Conservation (phyloP, 2,888 invertebrate genomes). For the Conistra vaccinii region DNA sequence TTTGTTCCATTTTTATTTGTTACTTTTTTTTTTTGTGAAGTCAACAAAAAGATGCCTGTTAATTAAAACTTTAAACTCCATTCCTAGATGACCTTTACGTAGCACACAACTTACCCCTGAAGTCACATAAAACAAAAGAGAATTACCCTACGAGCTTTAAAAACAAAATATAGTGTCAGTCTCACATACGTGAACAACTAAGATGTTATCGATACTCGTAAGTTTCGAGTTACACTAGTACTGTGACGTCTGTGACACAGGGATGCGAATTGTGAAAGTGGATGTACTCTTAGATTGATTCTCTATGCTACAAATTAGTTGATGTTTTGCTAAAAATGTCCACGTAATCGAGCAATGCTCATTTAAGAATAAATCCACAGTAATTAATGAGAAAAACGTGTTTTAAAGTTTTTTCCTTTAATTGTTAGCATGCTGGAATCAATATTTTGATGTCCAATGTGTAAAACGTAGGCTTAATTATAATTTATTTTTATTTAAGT, state of each 20-base stretch:
- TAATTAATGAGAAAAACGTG: conserved; percentile 8
- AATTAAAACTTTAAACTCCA: conserved; percentile 5
- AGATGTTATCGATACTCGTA: conserved; percentile 45
- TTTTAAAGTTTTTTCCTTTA: background rate
- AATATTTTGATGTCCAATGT: background rate
- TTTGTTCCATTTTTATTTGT: background rate
- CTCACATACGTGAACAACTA: conserved; percentile 14
- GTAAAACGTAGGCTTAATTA: conserved; percentile 16
- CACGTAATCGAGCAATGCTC: background rate
- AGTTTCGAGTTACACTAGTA: conserved; percentile 78
- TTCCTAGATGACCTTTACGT: conserved; percentile 29
- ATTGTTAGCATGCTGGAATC: background rate
- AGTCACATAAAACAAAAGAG: conserved; percentile 36
- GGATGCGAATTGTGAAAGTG: conserved; percentile 83
- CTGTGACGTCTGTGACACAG: conserved; percentile 49
- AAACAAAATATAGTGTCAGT: conserved; percentile 41
- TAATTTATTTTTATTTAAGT: conserved; percentile 12
- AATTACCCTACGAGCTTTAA: conserved; percentile 21
- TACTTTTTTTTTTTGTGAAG: too few relatives aligned
- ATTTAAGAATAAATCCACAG: background rate
- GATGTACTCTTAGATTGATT: conserved; percentile 30
- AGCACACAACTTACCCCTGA: conserved; percentile 8
- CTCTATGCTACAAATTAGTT: conserved; percentile 50
- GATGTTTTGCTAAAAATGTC: conserved; percentile 39
- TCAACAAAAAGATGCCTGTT: background rate